A percentile compares a stretch with the other conserved stretches of the same genome.
These are phyloP conservation scores for Notoglanidium macrostoma DNA, from an alignment of 2,797 vertebrate genomes.

Conservation along the genomic window DNA sequence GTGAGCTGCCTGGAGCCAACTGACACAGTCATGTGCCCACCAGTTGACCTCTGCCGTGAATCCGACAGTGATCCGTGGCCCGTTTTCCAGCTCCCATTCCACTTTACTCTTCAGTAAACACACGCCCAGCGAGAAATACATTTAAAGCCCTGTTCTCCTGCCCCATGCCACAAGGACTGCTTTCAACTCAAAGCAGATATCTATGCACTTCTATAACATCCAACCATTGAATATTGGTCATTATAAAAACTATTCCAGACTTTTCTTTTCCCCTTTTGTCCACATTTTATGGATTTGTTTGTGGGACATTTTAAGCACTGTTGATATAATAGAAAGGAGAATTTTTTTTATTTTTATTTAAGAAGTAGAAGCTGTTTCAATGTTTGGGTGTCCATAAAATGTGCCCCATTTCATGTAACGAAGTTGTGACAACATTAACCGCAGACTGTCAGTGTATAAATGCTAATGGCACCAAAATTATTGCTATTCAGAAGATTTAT, in stretches of 20 bases:
- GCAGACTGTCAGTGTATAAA: not conserved
- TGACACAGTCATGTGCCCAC: conserved; percentile 49
- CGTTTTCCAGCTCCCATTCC: conserved; percentile 37
- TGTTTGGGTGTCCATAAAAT: not conserved
- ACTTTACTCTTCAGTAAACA: conserved; percentile 47
- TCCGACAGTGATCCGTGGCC: conserved; percentile 28
- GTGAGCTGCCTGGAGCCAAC: conserved; percentile 32
- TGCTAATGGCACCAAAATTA: not conserved
- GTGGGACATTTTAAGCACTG: not conserved
- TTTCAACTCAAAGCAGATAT: conserved; percentile 23
- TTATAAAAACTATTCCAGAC: not conserved
- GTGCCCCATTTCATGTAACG: not conserved
- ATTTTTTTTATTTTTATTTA: no score
- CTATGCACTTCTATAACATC: not conserved
- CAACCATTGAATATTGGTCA: not conserved
- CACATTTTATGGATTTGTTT: conserved; percentile 2
- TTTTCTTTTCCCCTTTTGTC: not conserved
- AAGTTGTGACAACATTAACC: not conserved
- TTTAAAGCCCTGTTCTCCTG: conserved; percentile 24
- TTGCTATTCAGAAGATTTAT: not conserved
- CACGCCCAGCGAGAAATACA: conserved; percentile 23
- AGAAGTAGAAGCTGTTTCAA: not conserved
- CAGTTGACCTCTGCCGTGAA: conserved; percentile 46
- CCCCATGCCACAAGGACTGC: conserved; percentile 23
- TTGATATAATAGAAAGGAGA: not conserved